A percentile compares a stretch with the other conserved stretches of the same genome.
phyloP scores from a whole-genome alignment of 2,797 vertebrate genomes.

The Helostoma temminkii region DNA sequence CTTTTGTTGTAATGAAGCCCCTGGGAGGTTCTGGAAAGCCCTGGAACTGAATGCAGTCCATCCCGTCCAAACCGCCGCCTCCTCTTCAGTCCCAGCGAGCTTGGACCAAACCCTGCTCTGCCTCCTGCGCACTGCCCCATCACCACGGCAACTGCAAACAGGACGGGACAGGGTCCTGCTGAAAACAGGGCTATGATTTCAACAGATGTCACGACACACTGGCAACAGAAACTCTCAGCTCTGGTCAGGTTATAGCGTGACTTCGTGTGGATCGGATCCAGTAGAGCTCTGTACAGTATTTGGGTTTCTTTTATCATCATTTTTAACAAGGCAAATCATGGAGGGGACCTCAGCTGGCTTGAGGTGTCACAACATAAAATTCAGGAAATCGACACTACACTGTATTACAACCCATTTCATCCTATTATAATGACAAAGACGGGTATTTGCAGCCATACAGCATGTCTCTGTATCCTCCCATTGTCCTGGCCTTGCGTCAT shows the following conservation, averaged over 20 bases:
- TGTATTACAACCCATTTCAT: constrained; percentile 44
- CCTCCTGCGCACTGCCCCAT: constrained; percentile 65
- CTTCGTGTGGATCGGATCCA: constrained; percentile 53
- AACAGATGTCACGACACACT: constrained; percentile 74
- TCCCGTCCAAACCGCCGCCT: constrained; percentile 89
- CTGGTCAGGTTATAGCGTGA: constrained; percentile 58
- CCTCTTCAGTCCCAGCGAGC: constrained; percentile 75
- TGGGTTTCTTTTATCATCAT: constrained; percentile 24
- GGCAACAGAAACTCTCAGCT: constrained; percentile 39
- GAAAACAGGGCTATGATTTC: constrained; percentile 68
- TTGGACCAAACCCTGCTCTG: constrained; percentile 68
- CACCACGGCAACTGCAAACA: constrained; percentile 69
- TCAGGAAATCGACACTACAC: constrained; percentile 64
- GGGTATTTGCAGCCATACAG: constrained; percentile 88
- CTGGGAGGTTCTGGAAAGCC: constrained; percentile 90
- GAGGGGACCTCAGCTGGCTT: constrained; percentile 47
- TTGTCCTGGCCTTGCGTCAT: constrained; percentile 97
- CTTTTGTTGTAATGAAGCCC: constrained; percentile 92
- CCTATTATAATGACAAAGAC: constrained; percentile 80
- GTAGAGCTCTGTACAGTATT: constrained; percentile 9
- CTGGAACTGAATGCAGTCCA: constrained; percentile 90
- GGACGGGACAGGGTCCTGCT: constrained; percentile 67
- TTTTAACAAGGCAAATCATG: constrained; percentile 43
- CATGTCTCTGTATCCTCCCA: constrained; percentile 96
- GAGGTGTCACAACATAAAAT: constrained; percentile 63